Conservation (phyloP, 1,140 invertebrate species). For the Campoletis sonorensis region DNA sequence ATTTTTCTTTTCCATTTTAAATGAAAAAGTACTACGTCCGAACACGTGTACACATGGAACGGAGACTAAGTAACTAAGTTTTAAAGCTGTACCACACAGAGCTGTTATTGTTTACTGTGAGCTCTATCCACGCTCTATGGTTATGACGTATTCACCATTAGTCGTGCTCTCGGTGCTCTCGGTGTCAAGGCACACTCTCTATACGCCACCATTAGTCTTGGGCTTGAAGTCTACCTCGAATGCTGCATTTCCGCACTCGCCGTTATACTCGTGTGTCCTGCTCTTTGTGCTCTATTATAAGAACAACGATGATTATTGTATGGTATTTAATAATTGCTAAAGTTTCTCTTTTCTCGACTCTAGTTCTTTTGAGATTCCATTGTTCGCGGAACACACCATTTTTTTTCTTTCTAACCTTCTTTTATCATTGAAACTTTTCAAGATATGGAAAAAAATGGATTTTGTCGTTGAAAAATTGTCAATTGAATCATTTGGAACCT, state of each 20-base stretch:
- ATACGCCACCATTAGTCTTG: constrained; percentile 6
- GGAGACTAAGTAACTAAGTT: constrained; percentile 17
- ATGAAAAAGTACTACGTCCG: neutral
- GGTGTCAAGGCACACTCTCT: neutral
- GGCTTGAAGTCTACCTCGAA: neutral
- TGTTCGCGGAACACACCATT: neutral
- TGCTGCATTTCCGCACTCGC: neutral
- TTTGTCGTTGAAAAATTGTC: too few species aligned
- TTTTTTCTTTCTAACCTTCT: neutral
- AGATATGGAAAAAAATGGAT: neutral
- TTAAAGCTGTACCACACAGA: neutral
- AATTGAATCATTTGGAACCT: neutral
- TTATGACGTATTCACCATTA: constrained; percentile 16
- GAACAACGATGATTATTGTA: neutral
- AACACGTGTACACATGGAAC: neutral
- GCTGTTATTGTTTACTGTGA: constrained; percentile 19
- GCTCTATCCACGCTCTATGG: neutral
- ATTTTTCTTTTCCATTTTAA: neutral
- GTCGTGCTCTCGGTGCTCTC: constrained; percentile 21
- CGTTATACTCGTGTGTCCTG: neutral
- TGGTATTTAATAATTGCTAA: neutral
- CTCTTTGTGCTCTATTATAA: neutral
- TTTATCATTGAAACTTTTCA: neutral
- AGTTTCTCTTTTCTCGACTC: neutral
- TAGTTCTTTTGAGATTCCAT: neutral